Percentiles rank a stretch among this genome's conserved stretches.
Evolutionary conservation across 2,797 vertebrate species (phyloP).

Genomic region (Platalea minor): DNA sequence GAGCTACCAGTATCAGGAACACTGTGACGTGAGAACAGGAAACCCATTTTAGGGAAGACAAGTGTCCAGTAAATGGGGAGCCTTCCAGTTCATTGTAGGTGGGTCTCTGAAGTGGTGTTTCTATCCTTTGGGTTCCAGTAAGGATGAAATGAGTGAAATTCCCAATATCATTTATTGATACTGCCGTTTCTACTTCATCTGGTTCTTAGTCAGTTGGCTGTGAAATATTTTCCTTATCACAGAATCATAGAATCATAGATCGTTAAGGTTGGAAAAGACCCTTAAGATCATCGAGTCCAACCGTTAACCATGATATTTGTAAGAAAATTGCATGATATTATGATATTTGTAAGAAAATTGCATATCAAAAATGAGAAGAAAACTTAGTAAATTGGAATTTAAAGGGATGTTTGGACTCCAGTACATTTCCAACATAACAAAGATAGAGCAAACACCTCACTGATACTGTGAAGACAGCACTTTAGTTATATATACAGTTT

Average conservation of each 20-base stretch:
- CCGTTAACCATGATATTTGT: too few species aligned
- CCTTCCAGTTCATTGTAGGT: background rate
- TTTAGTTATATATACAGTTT: background rate
- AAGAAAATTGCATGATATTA: too few species aligned
- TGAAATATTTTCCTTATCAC: background rate
- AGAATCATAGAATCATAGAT: too few species aligned
- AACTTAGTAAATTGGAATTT: background rate
- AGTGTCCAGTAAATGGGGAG: background rate
- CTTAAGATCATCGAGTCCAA: too few species aligned
- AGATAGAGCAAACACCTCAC: background rate
- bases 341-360: background rate
- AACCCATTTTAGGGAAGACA: background rate
- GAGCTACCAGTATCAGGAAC: background rate
- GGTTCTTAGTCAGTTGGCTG: background rate
- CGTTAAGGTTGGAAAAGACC: too few species aligned
- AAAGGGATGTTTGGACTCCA: background rate
- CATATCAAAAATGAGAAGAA: background rate
- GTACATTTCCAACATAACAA: background rate
- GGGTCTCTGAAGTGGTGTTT: background rate
- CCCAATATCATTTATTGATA: background rate
- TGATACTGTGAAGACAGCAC: background rate
- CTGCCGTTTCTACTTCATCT: background rate
- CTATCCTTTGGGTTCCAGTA: background rate
- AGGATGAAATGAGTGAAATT: background rate
- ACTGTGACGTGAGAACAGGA: background rate